A percentile compares a stretch with the other conserved stretches of the same genome.
Conservation (phyloP, 2,888 invertebrate genomes). For the Zootermopsis nevadensis region DNA sequence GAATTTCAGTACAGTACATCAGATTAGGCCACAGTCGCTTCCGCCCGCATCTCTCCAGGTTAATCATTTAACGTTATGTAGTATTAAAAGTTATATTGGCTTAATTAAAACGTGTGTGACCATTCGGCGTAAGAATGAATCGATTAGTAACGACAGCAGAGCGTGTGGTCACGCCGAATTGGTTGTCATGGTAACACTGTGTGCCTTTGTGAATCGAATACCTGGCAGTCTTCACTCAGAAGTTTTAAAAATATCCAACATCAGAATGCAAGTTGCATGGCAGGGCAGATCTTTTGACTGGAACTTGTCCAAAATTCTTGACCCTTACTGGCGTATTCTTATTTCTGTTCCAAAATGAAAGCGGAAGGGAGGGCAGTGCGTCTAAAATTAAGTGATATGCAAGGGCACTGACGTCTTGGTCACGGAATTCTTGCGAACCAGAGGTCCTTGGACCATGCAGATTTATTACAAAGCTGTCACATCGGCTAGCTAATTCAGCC, state of each 20-base stretch:
- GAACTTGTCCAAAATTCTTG: constrained; percentile 1
- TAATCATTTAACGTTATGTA: too few relatives aligned
- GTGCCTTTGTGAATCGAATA: background rate
- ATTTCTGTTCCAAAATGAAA: constrained; percentile 15
- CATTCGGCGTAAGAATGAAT: background rate
- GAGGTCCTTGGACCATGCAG: too few relatives aligned
- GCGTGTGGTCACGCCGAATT: background rate
- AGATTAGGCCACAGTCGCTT: too few relatives aligned
- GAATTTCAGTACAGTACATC: too few relatives aligned
- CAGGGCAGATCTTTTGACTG: background rate
- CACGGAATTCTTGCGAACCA: background rate
- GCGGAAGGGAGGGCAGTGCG: background rate
- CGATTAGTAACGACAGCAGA: background rate
- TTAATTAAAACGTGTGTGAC: background rate
- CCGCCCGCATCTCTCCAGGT: too few relatives aligned
- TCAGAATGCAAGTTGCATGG: background rate
- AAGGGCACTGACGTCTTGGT: background rate
- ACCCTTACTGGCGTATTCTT: background rate
- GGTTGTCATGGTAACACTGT: background rate
- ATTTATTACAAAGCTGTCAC: too few relatives aligned
- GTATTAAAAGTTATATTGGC: too few relatives aligned
- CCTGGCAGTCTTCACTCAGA: background rate
- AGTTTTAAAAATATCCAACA: background rate
- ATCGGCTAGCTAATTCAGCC: too few relatives aligned
- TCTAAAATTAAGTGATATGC: constrained; percentile 13